Evolutionary conservation across 2,888 invertebrate species (phyloP).

Genomic region (Drosophila buzzatii): DNA sequence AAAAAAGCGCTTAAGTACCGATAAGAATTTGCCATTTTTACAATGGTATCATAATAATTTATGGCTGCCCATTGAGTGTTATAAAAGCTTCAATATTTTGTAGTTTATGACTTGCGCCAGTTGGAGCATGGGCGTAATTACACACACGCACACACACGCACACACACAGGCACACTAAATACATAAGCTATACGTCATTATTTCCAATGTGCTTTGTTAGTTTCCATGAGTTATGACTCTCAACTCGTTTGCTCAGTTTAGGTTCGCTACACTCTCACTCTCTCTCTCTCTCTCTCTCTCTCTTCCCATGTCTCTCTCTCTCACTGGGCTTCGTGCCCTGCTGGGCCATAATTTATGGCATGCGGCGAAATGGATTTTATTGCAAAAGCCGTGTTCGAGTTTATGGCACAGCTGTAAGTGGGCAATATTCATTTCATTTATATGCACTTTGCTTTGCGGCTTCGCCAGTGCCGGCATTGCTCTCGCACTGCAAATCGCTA

Average conservation of each 20-base stretch:
- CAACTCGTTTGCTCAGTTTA: conserved; percentile 62
- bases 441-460: conserved; percentile 67
- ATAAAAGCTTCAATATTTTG: conserved; percentile 83
- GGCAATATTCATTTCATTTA: conserved; percentile 76
- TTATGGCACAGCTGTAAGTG: conserved; percentile 74
- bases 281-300: background rate
- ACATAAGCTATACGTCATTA: conserved; percentile 73
- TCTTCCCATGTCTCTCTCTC: background rate
- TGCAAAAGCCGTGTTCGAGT: conserved; percentile 80
- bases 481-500: conserved; percentile 49
- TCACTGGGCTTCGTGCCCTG: conserved; percentile 13
- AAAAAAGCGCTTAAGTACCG: conserved; percentile 75
- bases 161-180: conserved; percentile 25
- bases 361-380: conserved; percentile 82
- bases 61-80: conserved; percentile 80
- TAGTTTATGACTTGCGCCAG: conserved; percentile 80
- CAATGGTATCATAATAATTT: conserved; percentile 83
- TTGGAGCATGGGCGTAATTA: conserved; percentile 78
- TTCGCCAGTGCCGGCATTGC: conserved; percentile 21
- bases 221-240: conserved; percentile 71
- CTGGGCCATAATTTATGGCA: conserved; percentile 79
- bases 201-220: conserved; percentile 66
- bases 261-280: conserved; percentile 16
- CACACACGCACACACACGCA: conserved; percentile 48
- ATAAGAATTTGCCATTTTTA: conserved; percentile 82